A percentile compares a stretch with the other conserved stretches of the same genome.
Evolutionary conservation across 2,888 invertebrate genomes (phyloP).

Genomic region (Anarsia innoxiella): DNA sequence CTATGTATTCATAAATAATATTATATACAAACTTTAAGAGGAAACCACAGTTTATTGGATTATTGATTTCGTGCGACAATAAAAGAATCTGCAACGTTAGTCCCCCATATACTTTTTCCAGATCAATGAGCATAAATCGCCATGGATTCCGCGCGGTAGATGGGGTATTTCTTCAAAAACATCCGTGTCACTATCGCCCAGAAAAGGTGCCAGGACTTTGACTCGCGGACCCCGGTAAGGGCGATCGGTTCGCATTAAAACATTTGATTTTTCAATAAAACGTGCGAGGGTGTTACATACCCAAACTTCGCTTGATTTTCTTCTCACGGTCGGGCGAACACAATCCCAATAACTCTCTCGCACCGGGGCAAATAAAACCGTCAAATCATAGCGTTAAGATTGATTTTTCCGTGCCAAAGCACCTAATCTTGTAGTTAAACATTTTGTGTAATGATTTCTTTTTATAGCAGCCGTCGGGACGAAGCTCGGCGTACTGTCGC

Average conservation of each 20-base stretch:
- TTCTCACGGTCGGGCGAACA: conserved; percentile 32
- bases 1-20: too few relatives aligned
- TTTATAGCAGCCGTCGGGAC: too few relatives aligned
- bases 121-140: conserved; percentile 72
- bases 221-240: conserved; percentile 43
- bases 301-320: too few relatives aligned
- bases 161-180: conserved; percentile 51
- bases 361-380: conserved; percentile 30
- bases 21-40: too few relatives aligned
- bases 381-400: conserved; percentile 22
- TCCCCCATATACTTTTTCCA: conserved; percentile 67
- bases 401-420: conserved; percentile 15
- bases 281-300: conserved; percentile 30
- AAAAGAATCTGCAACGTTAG: conserved; percentile 66
- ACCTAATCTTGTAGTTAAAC: conserved; percentile 1
- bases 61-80: conserved; percentile 67
- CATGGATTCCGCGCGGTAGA: conserved; percentile 66
- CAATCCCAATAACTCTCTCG: conserved; percentile 38
- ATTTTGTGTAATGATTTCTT: too few relatives aligned
- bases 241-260: conserved; percentile 53
- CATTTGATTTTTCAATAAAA: conserved; percentile 49
- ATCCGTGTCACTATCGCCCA: conserved; percentile 37
- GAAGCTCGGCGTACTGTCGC: too few relatives aligned
- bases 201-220: conserved; percentile 64
- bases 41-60: too few relatives aligned